Evolutionary conservation across 2,888 invertebrate species (phyloP).

Genomic region (Vandiemenella viatica): DNA sequence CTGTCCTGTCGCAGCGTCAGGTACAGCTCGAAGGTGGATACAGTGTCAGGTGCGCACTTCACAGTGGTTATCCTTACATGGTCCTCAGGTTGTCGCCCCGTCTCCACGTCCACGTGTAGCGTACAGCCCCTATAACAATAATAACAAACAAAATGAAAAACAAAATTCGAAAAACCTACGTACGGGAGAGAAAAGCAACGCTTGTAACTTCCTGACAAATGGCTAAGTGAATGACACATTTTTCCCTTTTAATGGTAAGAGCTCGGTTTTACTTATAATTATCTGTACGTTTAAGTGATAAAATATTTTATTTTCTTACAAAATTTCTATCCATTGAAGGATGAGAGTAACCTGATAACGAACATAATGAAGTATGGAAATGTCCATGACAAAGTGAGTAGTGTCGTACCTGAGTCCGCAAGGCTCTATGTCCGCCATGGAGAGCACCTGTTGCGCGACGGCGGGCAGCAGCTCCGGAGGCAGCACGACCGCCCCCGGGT

Average conservation of each 20-base stretch:
- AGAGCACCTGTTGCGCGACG: background rate
- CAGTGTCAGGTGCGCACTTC: conserved; percentile 71
- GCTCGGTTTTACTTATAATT: too few species aligned
- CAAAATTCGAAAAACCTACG: too few species aligned
- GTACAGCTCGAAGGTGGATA: conserved; percentile 82
- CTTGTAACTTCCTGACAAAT: too few species aligned
- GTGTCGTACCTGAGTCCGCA: background rate
- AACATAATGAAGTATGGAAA: too few species aligned
- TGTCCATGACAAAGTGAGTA: background rate
- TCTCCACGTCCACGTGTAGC: conserved; percentile 70
- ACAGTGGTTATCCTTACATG: conserved; percentile 63
- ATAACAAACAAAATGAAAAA: too few species aligned
- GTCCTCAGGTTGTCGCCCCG: conserved; percentile 36
- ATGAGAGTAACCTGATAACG: too few species aligned
- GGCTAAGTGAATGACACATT: too few species aligned
- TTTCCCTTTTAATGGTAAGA: too few species aligned
- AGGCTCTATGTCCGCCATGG: background rate
- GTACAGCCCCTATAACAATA: conserved; percentile 48
- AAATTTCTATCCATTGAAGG: too few species aligned
- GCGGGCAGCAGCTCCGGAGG: background rate
- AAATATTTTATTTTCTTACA: too few species aligned
- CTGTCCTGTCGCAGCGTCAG: conserved; percentile 75
- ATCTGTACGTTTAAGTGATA: too few species aligned
- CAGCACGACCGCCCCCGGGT: background rate
- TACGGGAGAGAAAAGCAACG: too few species aligned